Conservation (phyloP, 2,113 vertebrate species). For the Platysteira castanea region DNA sequence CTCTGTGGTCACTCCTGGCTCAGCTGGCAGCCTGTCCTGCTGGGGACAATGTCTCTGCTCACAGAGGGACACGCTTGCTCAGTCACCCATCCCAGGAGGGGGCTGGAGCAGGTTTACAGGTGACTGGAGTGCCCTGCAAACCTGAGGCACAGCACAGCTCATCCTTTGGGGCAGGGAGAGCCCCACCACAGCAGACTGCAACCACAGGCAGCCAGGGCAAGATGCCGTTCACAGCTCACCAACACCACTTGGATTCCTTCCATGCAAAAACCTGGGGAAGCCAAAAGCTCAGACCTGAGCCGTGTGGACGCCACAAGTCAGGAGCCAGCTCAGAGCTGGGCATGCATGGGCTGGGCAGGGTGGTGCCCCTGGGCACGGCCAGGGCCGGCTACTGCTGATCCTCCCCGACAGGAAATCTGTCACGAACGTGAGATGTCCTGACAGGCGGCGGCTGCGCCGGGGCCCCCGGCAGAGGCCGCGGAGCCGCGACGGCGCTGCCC, state of each 20-base stretch:
- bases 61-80: rapidly evolving
- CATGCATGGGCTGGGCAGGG: background rate
- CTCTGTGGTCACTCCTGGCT: background rate
- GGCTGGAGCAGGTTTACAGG: background rate
- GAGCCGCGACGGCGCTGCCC: background rate
- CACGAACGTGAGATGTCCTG: background rate
- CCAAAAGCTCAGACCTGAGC: background rate
- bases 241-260: rapidly evolving
- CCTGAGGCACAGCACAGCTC: rapidly evolving
- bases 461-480: background rate
- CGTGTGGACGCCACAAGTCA: rapidly evolving
- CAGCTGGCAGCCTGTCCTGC: background rate
- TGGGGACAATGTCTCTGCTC: background rate
- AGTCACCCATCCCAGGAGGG: rapidly evolving
- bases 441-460: background rate
- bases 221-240: rapidly evolving
- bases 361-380: background rate
- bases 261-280: background rate
- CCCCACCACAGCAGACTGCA: background rate
- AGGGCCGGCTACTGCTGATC: background rate
- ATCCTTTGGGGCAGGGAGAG: background rate
- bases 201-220: background rate
- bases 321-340: rapidly evolving
- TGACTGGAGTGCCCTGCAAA: background rate
- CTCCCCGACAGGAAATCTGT: background rate